Evolutionary conservation across 2,113 vertebrate genomes (phyloP), one percentile per base, ranked within the genome.

Genomic region (Aythya baeri): DNA sequence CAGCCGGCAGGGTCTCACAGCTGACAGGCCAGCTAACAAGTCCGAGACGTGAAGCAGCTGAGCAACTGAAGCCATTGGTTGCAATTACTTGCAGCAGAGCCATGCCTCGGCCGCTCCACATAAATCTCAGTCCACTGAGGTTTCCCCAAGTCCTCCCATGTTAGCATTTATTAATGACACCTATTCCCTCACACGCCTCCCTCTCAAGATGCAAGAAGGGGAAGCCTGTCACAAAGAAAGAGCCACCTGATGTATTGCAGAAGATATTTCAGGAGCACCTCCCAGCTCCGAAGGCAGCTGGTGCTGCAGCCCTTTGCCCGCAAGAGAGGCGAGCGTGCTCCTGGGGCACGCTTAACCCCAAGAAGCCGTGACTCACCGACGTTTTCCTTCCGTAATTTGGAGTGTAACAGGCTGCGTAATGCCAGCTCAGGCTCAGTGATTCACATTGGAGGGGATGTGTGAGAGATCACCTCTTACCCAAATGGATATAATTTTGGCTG

Each of bases 401-500:
- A 91, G 72, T 1, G 0, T 31, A 91, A 59, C 68, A 57, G 55
- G 50, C 59, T 44, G 59, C 29, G 52, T 38, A 54, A 59, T n/a
- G 22, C 50, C 76, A 85, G 66, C 55, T 90, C 34, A 20, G 57
- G 38, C 83, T 82, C 71, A 17, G 10, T 32, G 59, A 87, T 49
- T 80, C 67, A 76, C 1, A 1, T 10, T 0, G 17, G 31, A 75
- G 34, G 2, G 21, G 29, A 36, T n/a, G 73, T 14, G 46, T 1
- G 3, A 79, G 88, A 87, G 83, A 92, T 55, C 66, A 70, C 49
- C 71, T 93, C 73, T 70, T 91, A 76, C 70, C 74, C 26, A 95
- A 89, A 97, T 72, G 41, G 1, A 58, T 71, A 26, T 76, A 36
- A 84, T 89, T 96, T 76, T 82, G 91, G 70, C 58, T 88, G 91